Percentiles rank a stretch among this genome's conserved stretches.
Evolutionary conservation across 2,113 vertebrate genomes (phyloP).

Genomic region (Tragelaphus scriptus): DNA sequence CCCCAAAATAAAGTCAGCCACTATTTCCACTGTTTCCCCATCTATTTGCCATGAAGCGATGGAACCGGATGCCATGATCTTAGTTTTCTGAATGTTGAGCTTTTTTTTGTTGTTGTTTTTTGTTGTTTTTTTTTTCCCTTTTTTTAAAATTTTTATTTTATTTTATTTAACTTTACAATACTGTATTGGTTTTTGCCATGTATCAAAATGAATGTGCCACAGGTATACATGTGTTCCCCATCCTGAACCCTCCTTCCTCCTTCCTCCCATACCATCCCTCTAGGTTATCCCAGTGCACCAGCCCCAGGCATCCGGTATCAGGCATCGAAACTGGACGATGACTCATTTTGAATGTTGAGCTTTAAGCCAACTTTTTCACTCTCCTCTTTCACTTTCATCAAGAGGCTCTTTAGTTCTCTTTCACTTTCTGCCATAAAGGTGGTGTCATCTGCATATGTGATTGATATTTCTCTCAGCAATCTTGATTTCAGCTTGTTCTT

Average conservation of each 20-base stretch:
- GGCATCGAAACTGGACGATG: too few species aligned
- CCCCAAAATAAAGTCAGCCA: rapidly evolving
- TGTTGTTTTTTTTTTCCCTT: too few species aligned
- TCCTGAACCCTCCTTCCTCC: too few species aligned
- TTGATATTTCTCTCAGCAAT: rapidly evolving
- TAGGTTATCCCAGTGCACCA: too few species aligned
- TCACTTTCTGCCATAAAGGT: neutral
- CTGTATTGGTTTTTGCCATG: too few species aligned
- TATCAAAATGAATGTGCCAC: too few species aligned
- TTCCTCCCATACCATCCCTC: too few species aligned
- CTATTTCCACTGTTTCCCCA: neutral
- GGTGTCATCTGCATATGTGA: neutral
- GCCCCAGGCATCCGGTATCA: too few species aligned
- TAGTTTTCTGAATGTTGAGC: neutral
- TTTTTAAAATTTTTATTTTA: too few species aligned
- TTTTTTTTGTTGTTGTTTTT: neutral
- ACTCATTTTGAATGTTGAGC: neutral
- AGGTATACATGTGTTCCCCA: too few species aligned
- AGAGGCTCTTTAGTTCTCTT: neutral
- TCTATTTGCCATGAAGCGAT: neutral
- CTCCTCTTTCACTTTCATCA: neutral
- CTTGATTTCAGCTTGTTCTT: neutral
- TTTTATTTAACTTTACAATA: too few species aligned
- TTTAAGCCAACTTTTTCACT: neutral
- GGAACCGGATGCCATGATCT: neutral